Percentiles rank a stretch among this genome's conserved stretches.
phyloP scores from a whole-genome alignment of 2,888 invertebrate species.

The Oscheius myriophilus region DNA sequence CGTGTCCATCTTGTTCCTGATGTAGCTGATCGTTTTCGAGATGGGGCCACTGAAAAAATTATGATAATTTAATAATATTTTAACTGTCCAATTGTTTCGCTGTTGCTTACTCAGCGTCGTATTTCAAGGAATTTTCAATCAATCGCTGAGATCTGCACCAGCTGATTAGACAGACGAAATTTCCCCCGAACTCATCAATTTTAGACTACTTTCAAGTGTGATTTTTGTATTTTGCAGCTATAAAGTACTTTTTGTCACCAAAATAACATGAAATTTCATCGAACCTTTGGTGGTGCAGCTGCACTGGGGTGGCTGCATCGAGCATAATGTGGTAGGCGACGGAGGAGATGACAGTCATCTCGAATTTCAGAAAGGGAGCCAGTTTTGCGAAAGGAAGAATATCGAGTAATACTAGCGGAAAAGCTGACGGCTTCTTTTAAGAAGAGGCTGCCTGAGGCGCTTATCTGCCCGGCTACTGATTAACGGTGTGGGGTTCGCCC shows the following conservation, averaged over 20 bases:
- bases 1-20: slow-evolving; percentile 60
- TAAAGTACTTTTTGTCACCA: no score
- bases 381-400: neutral
- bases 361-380: slow-evolving; percentile 13
- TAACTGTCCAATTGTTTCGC: no score
- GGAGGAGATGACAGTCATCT: slow-evolving; percentile 21
- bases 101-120: no score
- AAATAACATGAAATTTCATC: no score
- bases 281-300: slow-evolving; percentile 5
- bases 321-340: slow-evolving; percentile 30
- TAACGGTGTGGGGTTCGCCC: neutral
- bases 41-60: slow-evolving; percentile 60
- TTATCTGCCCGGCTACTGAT: slow-evolving; percentile 28
- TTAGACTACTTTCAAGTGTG: no score
- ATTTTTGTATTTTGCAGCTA: no score
- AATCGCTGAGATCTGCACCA: no score
- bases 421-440: slow-evolving; percentile 1
- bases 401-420: neutral
- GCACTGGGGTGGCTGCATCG: slow-evolving; percentile 22
- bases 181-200: no score
- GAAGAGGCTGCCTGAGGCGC: neutral
- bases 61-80: neutral
- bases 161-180: no score
- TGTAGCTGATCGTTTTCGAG: slow-evolving; percentile 59
- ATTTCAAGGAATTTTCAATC: no score